These are phyloP conservation scores for Bimastos eiseni DNA, from an alignment of 2,888 invertebrate species.

Conservation along the genomic window DNA sequence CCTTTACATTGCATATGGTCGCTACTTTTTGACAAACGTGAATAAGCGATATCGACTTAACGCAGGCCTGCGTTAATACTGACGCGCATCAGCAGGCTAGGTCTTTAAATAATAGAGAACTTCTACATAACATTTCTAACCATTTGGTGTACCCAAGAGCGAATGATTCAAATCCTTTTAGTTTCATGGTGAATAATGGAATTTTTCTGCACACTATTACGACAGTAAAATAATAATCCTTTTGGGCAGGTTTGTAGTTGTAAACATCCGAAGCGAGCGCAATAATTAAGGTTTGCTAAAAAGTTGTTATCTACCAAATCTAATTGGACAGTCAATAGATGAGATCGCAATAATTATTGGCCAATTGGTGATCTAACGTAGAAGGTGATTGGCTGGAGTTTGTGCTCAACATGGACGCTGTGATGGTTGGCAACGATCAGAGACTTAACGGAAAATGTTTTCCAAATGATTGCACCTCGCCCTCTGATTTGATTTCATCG, in stretches of 20 bases:
- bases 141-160: background rate
- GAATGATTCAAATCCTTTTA: too few species aligned
- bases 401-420: background rate
- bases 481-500: background rate
- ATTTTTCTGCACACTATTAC: background rate
- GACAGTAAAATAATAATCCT: background rate
- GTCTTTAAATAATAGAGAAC: too few species aligned
- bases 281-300: background rate
- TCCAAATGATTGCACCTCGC: background rate
- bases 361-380: background rate
- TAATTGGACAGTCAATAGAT: background rate
- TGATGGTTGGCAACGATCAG: slow-evolving; percentile 2
- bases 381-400: background rate
- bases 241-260: background rate
- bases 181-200: background rate
- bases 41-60: background rate
- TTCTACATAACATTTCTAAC: too few species aligned
- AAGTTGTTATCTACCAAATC: background rate
- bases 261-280: background rate
- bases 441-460: background rate
- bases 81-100: too few species aligned
- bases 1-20: background rate
- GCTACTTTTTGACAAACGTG: background rate
- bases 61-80: too few species aligned
- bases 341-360: background rate